Evolutionary conservation across 2,113 vertebrate species (phyloP), one percentile per base, ranked within the genome.

Genomic region (Hipposideros armiger): DNA sequence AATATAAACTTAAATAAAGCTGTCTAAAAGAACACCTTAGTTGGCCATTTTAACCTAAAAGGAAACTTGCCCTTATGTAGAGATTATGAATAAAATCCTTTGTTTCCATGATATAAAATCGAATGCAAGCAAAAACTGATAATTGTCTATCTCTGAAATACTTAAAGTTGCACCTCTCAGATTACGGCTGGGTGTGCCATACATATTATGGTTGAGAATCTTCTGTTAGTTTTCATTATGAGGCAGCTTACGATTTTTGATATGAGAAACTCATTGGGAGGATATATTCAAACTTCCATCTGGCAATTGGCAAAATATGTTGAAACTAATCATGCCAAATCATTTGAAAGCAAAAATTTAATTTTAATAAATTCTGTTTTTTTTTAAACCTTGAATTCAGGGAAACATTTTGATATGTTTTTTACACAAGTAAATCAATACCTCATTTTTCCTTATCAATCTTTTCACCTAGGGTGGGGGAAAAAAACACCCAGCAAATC

Each of bases 171-270:
- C 7, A n/a, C 32, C 20, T 93, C 9, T 45, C 32, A 54, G n/a
- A 70, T 91, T 30, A 78, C 42, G 32, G 26, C n/a, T 89, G 32
- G n/a, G 26, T 82, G 50, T 69, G 13, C 16, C 86, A 36, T 9
- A 45, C 19, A 62, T 78, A 47, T 47, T 69, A 78, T 60, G 26
- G 19, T 56, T 77, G 15, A 74, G 11, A 76, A 67, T 97, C 14
- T 72, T 85, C 40, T 87, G 11, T 70, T 86, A 89, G 45, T 73
- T 95, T 95, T 95, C 20, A 70, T 81, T 72, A 56, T 67, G 70
- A 95, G 50, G 36, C 15, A 81, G 58, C 9, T 87, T 85, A 66
- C 19, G 7, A 87, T 78, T 92, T 95, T 95, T 94, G 66, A 6
- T 95, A 15, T 69, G 28, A 92, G 66, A 89, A 80, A 32, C 26